These are phyloP conservation scores for Heliconius ismenius DNA, from an alignment of 2,888 invertebrate genomes.

Conservation along the genomic window DNA sequence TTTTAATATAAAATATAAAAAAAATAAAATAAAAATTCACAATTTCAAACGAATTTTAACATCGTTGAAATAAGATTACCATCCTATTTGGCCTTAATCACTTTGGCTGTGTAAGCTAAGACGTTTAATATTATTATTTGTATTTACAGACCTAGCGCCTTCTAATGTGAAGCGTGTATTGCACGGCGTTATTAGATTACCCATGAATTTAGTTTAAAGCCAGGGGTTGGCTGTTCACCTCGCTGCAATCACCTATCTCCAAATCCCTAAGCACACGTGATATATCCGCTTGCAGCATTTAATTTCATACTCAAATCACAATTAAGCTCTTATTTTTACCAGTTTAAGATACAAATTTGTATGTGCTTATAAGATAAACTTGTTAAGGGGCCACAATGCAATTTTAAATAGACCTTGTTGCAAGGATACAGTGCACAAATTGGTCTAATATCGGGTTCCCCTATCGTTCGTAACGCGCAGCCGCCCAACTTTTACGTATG, in stretches of 20 bases:
- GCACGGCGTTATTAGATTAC: conserved; percentile 38
- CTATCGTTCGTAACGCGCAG: conserved; percentile 67
- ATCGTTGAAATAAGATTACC: conserved; percentile 3
- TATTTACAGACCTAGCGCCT: conserved; percentile 23
- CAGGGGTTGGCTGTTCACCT: conserved; percentile 61
- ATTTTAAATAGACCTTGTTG: conserved; percentile 62
- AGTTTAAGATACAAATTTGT: conserved; percentile 22
- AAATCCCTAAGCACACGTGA: conserved; percentile 64
- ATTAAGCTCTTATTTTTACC: conserved; percentile 42
- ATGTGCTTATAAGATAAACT: conserved; percentile 51
- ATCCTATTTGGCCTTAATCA: not conserved
- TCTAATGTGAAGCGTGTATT: conserved; percentile 30
- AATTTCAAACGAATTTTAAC: not conserved
- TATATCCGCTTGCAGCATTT: conserved; percentile 65
- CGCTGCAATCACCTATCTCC: conserved; percentile 71
- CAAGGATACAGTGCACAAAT: conserved; percentile 64
- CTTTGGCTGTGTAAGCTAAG: conserved; percentile 6
- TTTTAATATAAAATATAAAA: not conserved
- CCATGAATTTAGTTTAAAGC: conserved; percentile 42
- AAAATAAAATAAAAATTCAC: not conserved
- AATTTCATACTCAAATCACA: conserved; percentile 39
- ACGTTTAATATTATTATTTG: conserved; percentile 22
- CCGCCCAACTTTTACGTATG: conserved; percentile 73
- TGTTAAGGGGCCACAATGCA: conserved; percentile 56
- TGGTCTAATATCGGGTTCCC: conserved; percentile 54